These are phyloP conservation scores for Melipona beecheii DNA, from an alignment of 2,888 invertebrate species.

Conservation along the genomic window DNA sequence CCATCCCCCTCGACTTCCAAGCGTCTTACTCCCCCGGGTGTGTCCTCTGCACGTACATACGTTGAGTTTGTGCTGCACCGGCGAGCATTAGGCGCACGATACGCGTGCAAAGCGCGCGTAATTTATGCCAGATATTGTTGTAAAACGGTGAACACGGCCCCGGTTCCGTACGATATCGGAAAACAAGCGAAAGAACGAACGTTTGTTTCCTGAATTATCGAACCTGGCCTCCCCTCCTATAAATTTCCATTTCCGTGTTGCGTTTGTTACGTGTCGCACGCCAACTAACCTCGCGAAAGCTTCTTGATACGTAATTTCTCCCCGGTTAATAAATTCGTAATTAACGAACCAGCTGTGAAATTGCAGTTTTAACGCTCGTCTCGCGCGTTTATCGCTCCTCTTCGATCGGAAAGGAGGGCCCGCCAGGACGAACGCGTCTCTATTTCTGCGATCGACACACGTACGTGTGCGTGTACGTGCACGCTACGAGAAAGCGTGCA, in stretches of 20 bases:
- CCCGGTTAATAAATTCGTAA: not conserved
- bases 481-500: not conserved
- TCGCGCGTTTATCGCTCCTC: too few species aligned
- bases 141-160: not conserved
- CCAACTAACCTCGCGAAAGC: not conserved
- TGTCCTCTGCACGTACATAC: conserved; percentile 30
- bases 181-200: conserved; percentile 22
- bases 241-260: conserved; percentile 7
- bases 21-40: not conserved
- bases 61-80: not conserved
- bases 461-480: not conserved
- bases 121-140: conserved; percentile 22
- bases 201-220: conserved; percentile 19
- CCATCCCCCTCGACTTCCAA: conserved; percentile 18
- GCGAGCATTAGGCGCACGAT: not conserved
- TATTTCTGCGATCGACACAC: conserved; percentile 6
- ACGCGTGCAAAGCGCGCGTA: conserved; percentile 13
- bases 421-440: not conserved
- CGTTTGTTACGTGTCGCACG: not conserved
- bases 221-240: not conserved
- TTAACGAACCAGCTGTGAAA: not conserved
- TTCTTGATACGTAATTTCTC: not conserved
- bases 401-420: not conserved
- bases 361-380: too few species aligned
- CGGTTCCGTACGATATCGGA: conserved; percentile 5